These are phyloP conservation scores for Salmo trutta DNA, from an alignment of 2,797 vertebrate species.

Conservation along the genomic window DNA sequence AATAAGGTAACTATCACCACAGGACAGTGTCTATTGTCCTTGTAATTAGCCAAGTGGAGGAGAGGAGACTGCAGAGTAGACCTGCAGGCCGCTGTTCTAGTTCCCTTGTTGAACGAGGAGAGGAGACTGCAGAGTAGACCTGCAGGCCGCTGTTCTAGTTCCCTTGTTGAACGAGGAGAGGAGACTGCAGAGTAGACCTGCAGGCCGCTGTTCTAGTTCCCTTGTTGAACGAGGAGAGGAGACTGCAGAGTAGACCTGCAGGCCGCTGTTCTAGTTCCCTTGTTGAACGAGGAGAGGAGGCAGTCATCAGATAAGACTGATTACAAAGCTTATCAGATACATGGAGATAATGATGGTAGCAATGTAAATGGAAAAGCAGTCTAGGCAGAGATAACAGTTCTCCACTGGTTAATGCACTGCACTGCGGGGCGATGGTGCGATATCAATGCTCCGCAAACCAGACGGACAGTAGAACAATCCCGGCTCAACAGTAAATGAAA, in stretches of 20 bases:
- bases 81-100: slow-evolving; percentile 36
- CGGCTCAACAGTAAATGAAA: slow-evolving; percentile 33
- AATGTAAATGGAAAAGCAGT: slow-evolving; percentile 68
- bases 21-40: slow-evolving; percentile 28
- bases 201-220: too few species aligned
- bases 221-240: too few species aligned
- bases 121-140: too few species aligned
- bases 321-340: slow-evolving; percentile 71
- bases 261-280: too few species aligned
- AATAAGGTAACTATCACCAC: not conserved
- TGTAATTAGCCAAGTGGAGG: slow-evolving; percentile 34
- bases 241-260: too few species aligned
- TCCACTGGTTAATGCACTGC: slow-evolving; percentile 21
- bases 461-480: not conserved
- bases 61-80: not conserved
- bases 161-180: too few species aligned
- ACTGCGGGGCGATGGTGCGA: slow-evolving; percentile 53
- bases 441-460: slow-evolving; percentile 10
- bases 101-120: too few species aligned
- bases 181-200: too few species aligned
- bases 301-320: slow-evolving; percentile 69
- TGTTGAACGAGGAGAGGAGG: slow-evolving; percentile 6
- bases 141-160: too few species aligned
- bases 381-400: slow-evolving; percentile 49
- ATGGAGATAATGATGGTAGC: slow-evolving; percentile 65